Percentiles rank a stretch among this genome's conserved stretches.
phyloP scores from a whole-genome alignment of 2,113 vertebrate species.

The Oreochromis aureus region DNA sequence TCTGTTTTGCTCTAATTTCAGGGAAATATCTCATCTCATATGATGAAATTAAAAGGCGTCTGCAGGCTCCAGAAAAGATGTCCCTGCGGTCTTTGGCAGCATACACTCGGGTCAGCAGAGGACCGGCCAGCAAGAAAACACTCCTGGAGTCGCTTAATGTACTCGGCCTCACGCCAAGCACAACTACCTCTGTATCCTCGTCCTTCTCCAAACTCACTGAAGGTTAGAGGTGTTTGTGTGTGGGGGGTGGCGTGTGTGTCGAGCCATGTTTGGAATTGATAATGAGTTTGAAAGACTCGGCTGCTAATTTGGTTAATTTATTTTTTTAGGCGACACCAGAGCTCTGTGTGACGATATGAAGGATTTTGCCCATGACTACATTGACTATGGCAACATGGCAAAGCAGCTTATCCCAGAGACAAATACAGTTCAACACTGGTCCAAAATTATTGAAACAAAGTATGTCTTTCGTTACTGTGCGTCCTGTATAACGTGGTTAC shows the following conservation, averaged over 20 bases:
- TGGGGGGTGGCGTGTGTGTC: background rate
- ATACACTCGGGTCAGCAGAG: constrained; percentile 76
- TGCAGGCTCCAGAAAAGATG: constrained; percentile 78
- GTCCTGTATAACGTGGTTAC: background rate
- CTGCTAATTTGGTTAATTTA: background rate
- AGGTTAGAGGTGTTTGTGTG: constrained; percentile 42
- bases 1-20: background rate
- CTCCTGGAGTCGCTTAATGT: constrained; percentile 71
- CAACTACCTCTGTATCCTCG: constrained; percentile 76
- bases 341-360: constrained; percentile 75
- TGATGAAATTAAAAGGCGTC: constrained; percentile 74
- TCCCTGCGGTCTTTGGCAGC: constrained; percentile 76
- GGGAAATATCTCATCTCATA: constrained; percentile 75
- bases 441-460: constrained; percentile 79
- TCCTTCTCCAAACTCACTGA: constrained; percentile 79
- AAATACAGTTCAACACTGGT: constrained; percentile 80
- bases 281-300: background rate
- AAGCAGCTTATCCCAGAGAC: constrained; percentile 74
- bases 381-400: constrained; percentile 73
- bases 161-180: constrained; percentile 74
- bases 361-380: constrained; percentile 74
- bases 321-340: constrained; percentile 65
- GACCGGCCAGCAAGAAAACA: constrained; percentile 75
- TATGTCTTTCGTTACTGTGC: background rate
- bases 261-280: background rate